Evolutionary conservation across 2,888 invertebrate genomes (phyloP).

Genomic region (Pristionchus maxplancki): DNA sequence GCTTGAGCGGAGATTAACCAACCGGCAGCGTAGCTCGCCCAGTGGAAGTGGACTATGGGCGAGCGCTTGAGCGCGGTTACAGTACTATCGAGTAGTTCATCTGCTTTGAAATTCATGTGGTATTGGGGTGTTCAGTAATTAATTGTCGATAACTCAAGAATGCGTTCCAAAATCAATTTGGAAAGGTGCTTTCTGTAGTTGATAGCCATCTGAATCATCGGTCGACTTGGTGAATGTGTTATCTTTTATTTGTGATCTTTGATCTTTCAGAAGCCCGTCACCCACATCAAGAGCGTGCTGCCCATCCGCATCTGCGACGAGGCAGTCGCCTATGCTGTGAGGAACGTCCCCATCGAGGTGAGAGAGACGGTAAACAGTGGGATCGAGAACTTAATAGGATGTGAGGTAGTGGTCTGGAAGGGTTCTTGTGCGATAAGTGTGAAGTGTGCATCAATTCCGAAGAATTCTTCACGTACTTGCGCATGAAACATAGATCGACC

Average conservation of each 20-base stretch:
- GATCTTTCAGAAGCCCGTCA: slow-evolving; percentile 66
- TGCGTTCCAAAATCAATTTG: too few species aligned
- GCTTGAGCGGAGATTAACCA: background rate
- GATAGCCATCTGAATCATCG: background rate
- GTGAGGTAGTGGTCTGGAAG: background rate
- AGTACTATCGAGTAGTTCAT: too few species aligned
- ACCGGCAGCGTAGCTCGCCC: slow-evolving; percentile 1
- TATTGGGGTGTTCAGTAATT: too few species aligned
- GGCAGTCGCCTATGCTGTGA: slow-evolving; percentile 72
- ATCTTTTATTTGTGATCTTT: background rate
- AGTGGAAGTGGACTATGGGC: background rate
- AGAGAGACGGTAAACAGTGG: too few species aligned
- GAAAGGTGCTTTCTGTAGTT: too few species aligned
- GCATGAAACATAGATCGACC: background rate
- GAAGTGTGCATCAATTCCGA: background rate
- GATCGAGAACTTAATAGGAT: too few species aligned
- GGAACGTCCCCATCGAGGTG: slow-evolving; percentile 76
- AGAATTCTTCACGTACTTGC: background rate
- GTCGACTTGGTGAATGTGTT: background rate
- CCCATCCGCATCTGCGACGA: slow-evolving; percentile 77
- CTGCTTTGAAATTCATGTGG: too few species aligned
- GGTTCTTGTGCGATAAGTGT: background rate
- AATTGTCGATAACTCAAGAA: too few species aligned
- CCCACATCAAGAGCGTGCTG: slow-evolving; percentile 77
- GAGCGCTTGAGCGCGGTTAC: background rate